Evolutionary conservation across 2,797 vertebrate species (phyloP).

Genomic region (Chloroceryle amazona): DNA sequence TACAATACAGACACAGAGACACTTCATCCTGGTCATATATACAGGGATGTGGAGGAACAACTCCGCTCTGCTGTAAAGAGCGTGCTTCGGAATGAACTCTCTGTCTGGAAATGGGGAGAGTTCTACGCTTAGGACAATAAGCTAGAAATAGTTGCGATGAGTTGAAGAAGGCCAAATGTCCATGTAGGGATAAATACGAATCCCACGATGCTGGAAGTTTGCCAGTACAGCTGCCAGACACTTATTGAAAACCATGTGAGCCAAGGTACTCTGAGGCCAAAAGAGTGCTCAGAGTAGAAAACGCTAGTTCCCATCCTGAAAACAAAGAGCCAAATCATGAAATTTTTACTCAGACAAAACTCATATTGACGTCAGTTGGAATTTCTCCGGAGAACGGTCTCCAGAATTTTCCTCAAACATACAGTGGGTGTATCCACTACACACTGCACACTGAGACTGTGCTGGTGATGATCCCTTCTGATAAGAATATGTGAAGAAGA

Average conservation of each 20-base stretch:
- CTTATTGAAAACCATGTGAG: slow-evolving; percentile 64
- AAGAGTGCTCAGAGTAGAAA: slow-evolving; percentile 39
- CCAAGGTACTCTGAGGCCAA: slow-evolving; percentile 55
- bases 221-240: slow-evolving; percentile 64
- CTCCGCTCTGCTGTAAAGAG: not conserved
- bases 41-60: not conserved
- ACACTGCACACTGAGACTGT: not conserved
- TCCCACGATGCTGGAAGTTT: slow-evolving; percentile 10
- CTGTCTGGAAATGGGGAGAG: slow-evolving; percentile 19
- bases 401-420: not conserved
- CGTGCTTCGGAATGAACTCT: not conserved
- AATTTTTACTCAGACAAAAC: not conserved
- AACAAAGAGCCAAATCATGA: slow-evolving; percentile 16
- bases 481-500: not conserved
- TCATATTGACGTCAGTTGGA: not conserved
- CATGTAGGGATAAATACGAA: slow-evolving; percentile 46
- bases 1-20: not conserved
- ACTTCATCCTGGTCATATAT: not conserved
- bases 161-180: slow-evolving; percentile 49
- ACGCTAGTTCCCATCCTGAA: not conserved
- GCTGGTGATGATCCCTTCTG: not conserved
- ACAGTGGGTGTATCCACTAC: not conserved
- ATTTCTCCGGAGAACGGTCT: not conserved
- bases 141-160: slow-evolving; percentile 47
- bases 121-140: slow-evolving; percentile 21